phyloP scores from a whole-genome alignment of 2,797 vertebrate genomes.

The Tapera naevia region DNA sequence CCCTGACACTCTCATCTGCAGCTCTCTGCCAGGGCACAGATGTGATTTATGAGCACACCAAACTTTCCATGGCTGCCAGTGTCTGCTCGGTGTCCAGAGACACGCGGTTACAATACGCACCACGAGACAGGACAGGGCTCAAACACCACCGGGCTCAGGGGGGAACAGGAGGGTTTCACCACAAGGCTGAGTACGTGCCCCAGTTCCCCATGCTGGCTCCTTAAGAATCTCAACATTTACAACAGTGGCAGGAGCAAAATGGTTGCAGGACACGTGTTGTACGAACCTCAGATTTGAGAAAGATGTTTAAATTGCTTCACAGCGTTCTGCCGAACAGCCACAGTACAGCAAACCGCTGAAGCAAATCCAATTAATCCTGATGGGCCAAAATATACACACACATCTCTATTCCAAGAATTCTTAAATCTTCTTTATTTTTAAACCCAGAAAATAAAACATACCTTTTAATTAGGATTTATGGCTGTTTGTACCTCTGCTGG shows the following conservation, averaged over 20 bases:
- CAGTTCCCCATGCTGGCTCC: neutral
- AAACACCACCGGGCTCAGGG: neutral
- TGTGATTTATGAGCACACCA: constrained; percentile 50
- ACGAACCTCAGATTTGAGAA: neutral
- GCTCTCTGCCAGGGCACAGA: neutral
- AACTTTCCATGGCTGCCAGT: neutral
- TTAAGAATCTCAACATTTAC: neutral
- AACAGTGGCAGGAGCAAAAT: constrained; percentile 13
- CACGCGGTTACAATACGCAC: neutral
- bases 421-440: constrained; percentile 66
- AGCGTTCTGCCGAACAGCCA: neutral
- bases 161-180: rapidly evolving
- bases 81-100: neutral
- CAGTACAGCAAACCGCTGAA: constrained; percentile 35
- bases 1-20: constrained; percentile 45
- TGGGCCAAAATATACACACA: constrained; percentile 58
- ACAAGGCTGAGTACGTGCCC: neutral
- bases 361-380: constrained; percentile 70
- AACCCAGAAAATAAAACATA: constrained; percentile 65
- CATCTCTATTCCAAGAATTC: constrained; percentile 66
- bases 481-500: constrained; percentile 59
- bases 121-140: rapidly evolving
- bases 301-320: constrained; percentile 64
- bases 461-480: constrained; percentile 73
- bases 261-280: constrained; percentile 35